These are phyloP conservation scores for Eulemur mongoz DNA, from an alignment of 2,797 vertebrate species.

Conservation along the genomic window DNA sequence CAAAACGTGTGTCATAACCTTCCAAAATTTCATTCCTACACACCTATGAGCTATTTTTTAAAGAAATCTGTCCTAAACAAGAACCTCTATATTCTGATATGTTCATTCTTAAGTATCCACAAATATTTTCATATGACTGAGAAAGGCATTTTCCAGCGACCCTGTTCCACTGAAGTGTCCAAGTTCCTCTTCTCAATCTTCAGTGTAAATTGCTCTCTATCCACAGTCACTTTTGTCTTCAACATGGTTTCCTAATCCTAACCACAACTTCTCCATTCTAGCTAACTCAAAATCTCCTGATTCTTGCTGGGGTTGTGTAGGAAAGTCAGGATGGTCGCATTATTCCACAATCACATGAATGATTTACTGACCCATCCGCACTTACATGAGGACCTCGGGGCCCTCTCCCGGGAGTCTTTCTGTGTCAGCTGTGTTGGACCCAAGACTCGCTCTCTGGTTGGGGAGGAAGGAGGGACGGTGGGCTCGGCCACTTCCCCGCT, in stretches of 20 bases:
- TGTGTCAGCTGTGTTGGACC: neutral
- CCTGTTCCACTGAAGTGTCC: neutral
- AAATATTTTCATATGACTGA: too few relatives aligned
- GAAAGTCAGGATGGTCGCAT: neutral
- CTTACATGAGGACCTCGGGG: neutral
- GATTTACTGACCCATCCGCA: neutral
- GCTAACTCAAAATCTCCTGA: neutral
- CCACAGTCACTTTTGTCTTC: neutral
- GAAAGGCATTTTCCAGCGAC: neutral
- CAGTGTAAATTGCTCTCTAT: neutral
- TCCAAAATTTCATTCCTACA: too few relatives aligned
- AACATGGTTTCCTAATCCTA: neutral
- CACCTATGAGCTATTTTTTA: too few relatives aligned
- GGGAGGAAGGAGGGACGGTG: neutral
- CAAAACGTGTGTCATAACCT: too few relatives aligned
- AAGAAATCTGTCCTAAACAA: too few relatives aligned
- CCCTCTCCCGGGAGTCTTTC: neutral
- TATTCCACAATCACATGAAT: neutral
- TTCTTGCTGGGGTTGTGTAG: neutral
- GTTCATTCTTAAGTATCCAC: too few relatives aligned
- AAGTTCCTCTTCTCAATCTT: neutral
- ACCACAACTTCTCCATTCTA: neutral
- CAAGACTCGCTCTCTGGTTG: neutral
- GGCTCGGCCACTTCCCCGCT: neutral
- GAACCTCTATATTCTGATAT: too few relatives aligned